Evolutionary conservation across 2,797 vertebrate species (phyloP).

Genomic region (Antrozous pallidus): DNA sequence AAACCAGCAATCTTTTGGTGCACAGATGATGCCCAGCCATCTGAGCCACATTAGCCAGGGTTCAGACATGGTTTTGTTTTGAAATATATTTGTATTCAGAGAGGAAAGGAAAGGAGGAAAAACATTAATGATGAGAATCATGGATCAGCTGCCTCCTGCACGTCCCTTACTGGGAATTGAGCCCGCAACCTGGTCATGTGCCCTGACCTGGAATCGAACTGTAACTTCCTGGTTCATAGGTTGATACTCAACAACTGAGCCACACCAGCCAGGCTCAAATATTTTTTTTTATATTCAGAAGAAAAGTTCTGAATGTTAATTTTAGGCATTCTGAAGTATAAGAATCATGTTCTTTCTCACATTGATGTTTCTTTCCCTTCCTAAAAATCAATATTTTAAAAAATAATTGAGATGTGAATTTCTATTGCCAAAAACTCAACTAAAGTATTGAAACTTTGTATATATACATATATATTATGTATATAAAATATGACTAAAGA

Average conservation of each 20-base stretch:
- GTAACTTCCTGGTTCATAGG: too few species aligned
- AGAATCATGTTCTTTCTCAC: neutral
- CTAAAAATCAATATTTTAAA: neutral
- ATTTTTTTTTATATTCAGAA: too few species aligned
- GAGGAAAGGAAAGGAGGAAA: neutral
- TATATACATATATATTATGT: neutral
- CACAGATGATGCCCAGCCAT: too few species aligned
- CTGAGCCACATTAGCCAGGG: too few species aligned
- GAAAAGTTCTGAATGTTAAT: too few species aligned
- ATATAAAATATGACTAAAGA: neutral
- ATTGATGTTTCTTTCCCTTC: neutral
- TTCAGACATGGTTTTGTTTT: too few species aligned
- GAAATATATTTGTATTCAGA: too few species aligned
- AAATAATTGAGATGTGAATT: conserved; percentile 13
- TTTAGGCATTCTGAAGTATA: too few species aligned
- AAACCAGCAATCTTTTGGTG: too few species aligned
- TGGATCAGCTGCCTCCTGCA: neutral
- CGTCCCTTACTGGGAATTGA: neutral
- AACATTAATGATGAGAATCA: neutral
- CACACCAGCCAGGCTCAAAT: too few species aligned
- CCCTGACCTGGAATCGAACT: too few species aligned
- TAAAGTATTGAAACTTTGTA: neutral
- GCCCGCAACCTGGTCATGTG: neutral
- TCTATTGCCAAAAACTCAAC: conserved; percentile 19
- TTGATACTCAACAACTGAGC: too few species aligned